These are phyloP conservation scores for Gymnogyps californianus DNA, from an alignment of 2,113 vertebrate genomes.

Conservation along the genomic window DNA sequence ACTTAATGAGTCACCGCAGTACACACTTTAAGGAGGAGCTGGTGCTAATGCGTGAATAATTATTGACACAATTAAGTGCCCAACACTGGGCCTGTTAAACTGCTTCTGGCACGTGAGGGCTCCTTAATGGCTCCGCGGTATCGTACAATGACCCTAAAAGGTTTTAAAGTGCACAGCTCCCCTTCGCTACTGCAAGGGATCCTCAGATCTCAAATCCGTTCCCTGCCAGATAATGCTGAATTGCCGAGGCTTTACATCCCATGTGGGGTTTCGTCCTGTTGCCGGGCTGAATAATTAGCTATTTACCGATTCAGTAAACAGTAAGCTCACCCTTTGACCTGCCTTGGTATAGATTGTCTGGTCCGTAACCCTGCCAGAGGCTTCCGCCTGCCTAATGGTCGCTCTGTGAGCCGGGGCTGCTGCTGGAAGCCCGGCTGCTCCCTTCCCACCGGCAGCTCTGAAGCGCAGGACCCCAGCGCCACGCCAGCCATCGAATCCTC, in stretches of 20 bases:
- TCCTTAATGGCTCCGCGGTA: slow-evolving; percentile 15
- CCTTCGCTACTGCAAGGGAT: not conserved
- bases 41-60: slow-evolving; percentile 61
- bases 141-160: slow-evolving; percentile 16
- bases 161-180: not conserved
- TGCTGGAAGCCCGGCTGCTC: not conserved
- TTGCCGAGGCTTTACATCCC: not conserved
- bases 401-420: not conserved
- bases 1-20: slow-evolving; percentile 60
- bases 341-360: slow-evolving; percentile 1
- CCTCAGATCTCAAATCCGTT: not conserved
- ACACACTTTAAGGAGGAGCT: slow-evolving; percentile 45
- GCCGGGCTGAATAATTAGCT: slow-evolving; percentile 29
- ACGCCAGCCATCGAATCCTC: not conserved
- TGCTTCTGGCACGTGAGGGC: slow-evolving; percentile 45
- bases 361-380: not conserved
- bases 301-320: slow-evolving; percentile 18
- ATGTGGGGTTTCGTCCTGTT: not conserved
- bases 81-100: slow-evolving; percentile 46
- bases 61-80: slow-evolving; percentile 62
- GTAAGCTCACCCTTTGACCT: slow-evolving; percentile 21
- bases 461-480: not conserved
- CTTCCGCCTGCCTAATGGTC: not conserved
- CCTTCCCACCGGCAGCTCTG: not conserved
- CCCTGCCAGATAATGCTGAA: not conserved